Percentiles rank a stretch among this genome's conserved stretches.
These are phyloP conservation scores for Phaethon lepturus DNA, from an alignment of 2,113 vertebrate species.

Conservation along the genomic window DNA sequence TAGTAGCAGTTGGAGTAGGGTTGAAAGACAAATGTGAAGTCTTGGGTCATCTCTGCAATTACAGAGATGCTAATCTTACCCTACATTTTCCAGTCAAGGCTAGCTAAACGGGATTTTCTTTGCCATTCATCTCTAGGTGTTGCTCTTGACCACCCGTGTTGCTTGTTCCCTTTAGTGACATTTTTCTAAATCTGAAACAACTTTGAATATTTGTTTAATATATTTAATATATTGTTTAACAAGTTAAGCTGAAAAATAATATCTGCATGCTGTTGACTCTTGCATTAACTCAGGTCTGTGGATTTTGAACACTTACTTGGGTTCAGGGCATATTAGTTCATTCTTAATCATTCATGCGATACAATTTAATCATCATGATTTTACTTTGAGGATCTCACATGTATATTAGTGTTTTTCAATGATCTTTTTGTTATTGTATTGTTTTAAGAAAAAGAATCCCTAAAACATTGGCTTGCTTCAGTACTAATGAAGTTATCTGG, in stretches of 20 bases:
- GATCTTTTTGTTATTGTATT: neutral
- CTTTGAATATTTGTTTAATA: neutral
- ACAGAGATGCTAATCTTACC: neutral
- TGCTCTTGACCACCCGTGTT: neutral
- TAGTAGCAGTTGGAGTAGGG: neutral
- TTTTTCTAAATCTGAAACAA: neutral
- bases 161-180: neutral
- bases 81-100: neutral
- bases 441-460: neutral
- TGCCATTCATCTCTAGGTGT: neutral
- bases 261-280: neutral
- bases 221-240: neutral
- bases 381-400: neutral
- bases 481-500: neutral
- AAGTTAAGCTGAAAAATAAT: neutral
- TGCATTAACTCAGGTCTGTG: neutral
- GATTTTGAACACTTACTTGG: neutral
- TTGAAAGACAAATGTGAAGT: neutral
- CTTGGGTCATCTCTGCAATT: neutral
- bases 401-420: neutral
- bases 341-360: neutral
- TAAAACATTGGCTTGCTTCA: neutral
- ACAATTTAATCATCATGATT: slow-evolving; percentile 1
- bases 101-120: slow-evolving; percentile 2
- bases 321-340: slow-evolving; percentile 21